phyloP scores from a whole-genome alignment of 2,888 invertebrate species.

The Listrodromus nycthemerus region DNA sequence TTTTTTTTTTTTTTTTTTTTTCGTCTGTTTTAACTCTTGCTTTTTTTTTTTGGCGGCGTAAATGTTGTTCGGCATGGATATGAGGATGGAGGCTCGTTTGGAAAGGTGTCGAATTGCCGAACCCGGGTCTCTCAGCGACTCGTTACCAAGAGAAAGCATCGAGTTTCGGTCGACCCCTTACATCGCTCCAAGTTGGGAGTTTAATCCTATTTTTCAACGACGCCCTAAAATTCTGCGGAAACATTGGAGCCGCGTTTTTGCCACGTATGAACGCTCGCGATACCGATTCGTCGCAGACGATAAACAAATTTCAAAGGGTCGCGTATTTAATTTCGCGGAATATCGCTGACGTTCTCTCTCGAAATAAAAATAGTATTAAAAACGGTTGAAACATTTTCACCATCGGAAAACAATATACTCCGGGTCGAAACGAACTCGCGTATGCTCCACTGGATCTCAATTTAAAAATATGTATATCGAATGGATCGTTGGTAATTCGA shows the following conservation, averaged over 20 bases:
- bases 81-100: not conserved
- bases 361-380: too few relatives aligned
- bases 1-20: slow-evolving; percentile 13
- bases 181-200: not conserved
- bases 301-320: too few relatives aligned
- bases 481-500: not conserved
- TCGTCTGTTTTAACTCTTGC: not conserved
- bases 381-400: not conserved
- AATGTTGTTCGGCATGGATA: not conserved
- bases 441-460: not conserved
- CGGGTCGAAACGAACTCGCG: not conserved
- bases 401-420: not conserved
- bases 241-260: too few relatives aligned
- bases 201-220: not conserved
- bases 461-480: not conserved
- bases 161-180: slow-evolving; percentile 16
- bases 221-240: not conserved
- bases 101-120: slow-evolving; percentile 25
- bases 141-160: slow-evolving; percentile 31
- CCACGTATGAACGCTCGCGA: too few relatives aligned
- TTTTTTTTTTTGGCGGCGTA: not conserved
- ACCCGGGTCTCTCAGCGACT: not conserved
- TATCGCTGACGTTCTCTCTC: too few relatives aligned
- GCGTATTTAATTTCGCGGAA: too few relatives aligned
- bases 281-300: too few relatives aligned